Evolutionary conservation across 2,888 invertebrate species (phyloP), one percentile per base, ranked within the genome.

Genomic region (Trissoscelio sp.): DNA sequence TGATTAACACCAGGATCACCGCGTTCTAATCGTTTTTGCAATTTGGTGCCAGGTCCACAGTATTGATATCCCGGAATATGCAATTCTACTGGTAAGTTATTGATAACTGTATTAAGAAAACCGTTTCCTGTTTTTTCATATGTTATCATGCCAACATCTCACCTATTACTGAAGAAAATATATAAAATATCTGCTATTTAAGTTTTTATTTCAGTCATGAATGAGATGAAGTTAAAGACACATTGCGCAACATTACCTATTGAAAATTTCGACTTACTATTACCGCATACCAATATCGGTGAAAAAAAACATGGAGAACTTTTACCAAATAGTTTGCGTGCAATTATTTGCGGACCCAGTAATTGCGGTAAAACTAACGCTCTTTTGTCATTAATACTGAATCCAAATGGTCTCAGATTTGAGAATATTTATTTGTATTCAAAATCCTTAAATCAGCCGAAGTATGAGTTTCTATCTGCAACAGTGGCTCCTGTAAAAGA

Each of bases 361-460:
- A 88, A 87, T 64, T 89, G 87, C 81, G 90, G 91, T 3, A 91
- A 91, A 85, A 89, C 89, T 6, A 90, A 90, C 75, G 82, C 88
- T 2, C 83, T 90, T 69, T 44, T 90, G 1, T 82, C 83, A 70
- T 83, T 91, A 67, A 74, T 90, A 22, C 81, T 84, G 34, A 84
- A 87, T 78, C 84, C 85, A 12, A 89, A 90, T 81, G 89, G 89
- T 3, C 67, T 90, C 39, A 81, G 83, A 77, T 91, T 90, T 84
- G 78, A 88, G 84, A 91, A 91, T 84, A 74, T 91, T 39, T 91
- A 89, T 70, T 74, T 91, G 12, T 89, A 81, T 88, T 44, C 44
- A 44, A 44, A 44, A 16, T 44, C 44, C 4, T 14, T 44, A 14
- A 14, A 14, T 14, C 44, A 44, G 14, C 44, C 12, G 6, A 44